Base-by-base conservation (phyloP, 2,113 vertebrate genomes). In the Emydura subglobosa region DNA sequence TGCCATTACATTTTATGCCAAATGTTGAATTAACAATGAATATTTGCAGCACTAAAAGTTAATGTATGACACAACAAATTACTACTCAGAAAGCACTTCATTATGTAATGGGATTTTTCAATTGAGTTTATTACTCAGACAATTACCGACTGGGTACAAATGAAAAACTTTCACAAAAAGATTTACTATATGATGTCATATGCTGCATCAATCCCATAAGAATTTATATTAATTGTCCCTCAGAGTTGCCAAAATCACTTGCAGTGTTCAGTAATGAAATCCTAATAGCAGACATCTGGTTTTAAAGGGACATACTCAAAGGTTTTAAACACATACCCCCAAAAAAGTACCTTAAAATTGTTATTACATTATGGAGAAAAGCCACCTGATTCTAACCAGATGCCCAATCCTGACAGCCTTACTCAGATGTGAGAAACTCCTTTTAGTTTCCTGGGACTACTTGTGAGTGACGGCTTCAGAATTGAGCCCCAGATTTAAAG, bases 141-240 rank as follows among this genome's bases (percentile, higher is more conserved):
- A 92, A 97, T 88, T 95, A 91, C 96, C 87, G 92, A 91, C 96
- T 93, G 97, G 92, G 95, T 89, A 97, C 49, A 7, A 98, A 95
- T 95, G 97, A 95, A 89, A 93, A 93, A 96, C 96, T 89, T 97
- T 94, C 94, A 97, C 90, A 96, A 87, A 95, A 97, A 95, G 96
- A 94, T 95, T 94, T 89, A 68, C 79, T 94, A 74, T 88, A 97
- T 98, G 96, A 98, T 95, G 94, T 98, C 97, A 98, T 98, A 83
- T 0, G 1, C 93, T 94, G 93, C 94, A 96, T 96, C 95, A 91
- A 53, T 86, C 95, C 97, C 89, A 81, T 59, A 78, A 94, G 97
- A 95, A 96, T 98, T 98, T 94, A 96, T 87, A 86, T 79, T 92
- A 98, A 96, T 97, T 98, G 97, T 98, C 97, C 96, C 96, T 88